These are phyloP conservation scores for Drosophila erecta DNA, from an alignment of 1,140 invertebrate species.

Conservation along the genomic window DNA sequence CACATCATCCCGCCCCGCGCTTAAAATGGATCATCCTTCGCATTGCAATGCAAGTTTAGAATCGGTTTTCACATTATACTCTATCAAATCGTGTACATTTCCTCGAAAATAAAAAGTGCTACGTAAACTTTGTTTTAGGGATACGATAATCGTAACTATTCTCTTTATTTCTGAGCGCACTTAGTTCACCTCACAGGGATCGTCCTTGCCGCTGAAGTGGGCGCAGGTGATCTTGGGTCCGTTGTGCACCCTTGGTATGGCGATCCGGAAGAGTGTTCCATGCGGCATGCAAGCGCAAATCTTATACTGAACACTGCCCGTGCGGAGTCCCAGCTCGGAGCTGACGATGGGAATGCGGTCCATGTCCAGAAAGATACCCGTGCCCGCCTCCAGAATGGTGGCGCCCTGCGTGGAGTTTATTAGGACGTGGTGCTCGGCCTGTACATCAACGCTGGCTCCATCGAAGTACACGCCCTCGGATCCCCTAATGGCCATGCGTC, in stretches of 20 bases:
- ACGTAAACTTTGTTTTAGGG: conserved; percentile 66
- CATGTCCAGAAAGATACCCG: conserved; percentile 90
- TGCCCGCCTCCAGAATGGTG: conserved; percentile 89
- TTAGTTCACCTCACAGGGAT: conserved; percentile 87
- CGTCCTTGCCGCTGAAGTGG: conserved; percentile 88
- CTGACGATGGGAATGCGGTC: conserved; percentile 89
- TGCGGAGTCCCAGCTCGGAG: conserved; percentile 84
- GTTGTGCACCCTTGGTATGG: conserved; percentile 86
- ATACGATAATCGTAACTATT: conserved; percentile 41
- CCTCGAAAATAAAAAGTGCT: conserved; percentile 63
- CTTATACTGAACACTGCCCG: conserved; percentile 89
- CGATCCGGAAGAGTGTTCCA: conserved; percentile 92
- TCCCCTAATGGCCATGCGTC: conserved; percentile 84
- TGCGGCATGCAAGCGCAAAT: conserved; percentile 95
- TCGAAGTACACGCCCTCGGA: conserved; percentile 89
- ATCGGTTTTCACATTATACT: conserved; percentile 18
- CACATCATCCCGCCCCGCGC: not conserved
- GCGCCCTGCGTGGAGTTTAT: conserved; percentile 92
- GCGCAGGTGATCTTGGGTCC: conserved; percentile 87
- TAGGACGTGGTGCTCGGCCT: conserved; percentile 92
- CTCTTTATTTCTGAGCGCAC: conserved; percentile 8
- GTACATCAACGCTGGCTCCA: conserved; percentile 87
- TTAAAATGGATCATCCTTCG: not conserved
- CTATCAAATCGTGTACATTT: conserved; percentile 65
- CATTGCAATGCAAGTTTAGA: conserved; percentile 16